Percentiles rank a stretch among this genome's conserved stretches.
phyloP scores from a whole-genome alignment of 2,797 vertebrate species.

The Poliocrania exsul region DNA sequence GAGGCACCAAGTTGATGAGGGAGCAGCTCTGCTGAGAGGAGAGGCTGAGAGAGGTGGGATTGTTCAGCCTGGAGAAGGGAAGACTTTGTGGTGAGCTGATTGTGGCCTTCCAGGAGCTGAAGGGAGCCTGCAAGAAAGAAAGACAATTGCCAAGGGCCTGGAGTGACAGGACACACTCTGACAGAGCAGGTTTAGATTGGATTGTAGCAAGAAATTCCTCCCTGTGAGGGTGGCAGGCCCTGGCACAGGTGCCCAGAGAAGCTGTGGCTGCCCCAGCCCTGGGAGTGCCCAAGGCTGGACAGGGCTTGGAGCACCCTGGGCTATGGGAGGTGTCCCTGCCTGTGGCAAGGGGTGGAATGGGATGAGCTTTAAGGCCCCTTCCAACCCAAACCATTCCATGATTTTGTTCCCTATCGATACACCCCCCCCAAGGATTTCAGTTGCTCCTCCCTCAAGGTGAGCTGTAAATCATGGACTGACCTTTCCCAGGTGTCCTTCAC shows the following conservation, averaged over 20 bases:
- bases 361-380: not conserved
- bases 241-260: not conserved
- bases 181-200: no score
- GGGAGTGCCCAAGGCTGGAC: rapidly evolving
- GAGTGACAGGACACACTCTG: not conserved
- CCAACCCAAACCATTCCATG: not conserved
- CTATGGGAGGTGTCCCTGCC: rapidly evolving
- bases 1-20: not conserved
- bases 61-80: not conserved
- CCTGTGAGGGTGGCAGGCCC: rapidly evolving
- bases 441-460: not conserved
- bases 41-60: rapidly evolving
- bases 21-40: not conserved
- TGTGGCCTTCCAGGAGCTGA: not conserved
- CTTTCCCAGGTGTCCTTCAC: not conserved
- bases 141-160: not conserved
- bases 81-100: not conserved
- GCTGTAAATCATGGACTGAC: not conserved
- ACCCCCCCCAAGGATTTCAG: rapidly evolving
- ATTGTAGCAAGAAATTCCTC: no score
- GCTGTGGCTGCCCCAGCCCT: not conserved
- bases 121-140: not conserved
- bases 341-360: rapidly evolving
- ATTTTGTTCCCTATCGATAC: rapidly evolving
- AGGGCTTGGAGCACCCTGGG: rapidly evolving